A percentile compares a stretch with the other conserved stretches of the same genome.
Conservation (phyloP, 2,888 invertebrate species). For the Rosalia funebris region DNA sequence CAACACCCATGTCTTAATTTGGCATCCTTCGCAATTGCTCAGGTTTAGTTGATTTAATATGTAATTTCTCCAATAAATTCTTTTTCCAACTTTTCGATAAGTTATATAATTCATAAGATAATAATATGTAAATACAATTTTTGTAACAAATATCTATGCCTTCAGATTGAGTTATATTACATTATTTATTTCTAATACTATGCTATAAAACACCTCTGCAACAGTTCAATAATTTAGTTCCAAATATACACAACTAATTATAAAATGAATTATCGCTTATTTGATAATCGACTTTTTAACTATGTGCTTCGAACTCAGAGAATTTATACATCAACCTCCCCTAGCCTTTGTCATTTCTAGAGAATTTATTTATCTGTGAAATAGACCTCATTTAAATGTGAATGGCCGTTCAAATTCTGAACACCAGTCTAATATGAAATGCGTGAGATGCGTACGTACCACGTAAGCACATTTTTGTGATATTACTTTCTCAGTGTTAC, state of each 20-base stretch:
- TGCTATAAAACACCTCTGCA: no score
- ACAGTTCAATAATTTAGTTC: constrained; percentile 8
- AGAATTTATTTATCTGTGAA: constrained; percentile 27
- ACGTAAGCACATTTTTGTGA: constrained; percentile 17
- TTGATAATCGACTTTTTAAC: constrained; percentile 14
- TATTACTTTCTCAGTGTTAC: constrained; percentile 6
- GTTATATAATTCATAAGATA: no score
- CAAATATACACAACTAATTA: constrained; percentile 19
- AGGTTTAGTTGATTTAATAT: no score
- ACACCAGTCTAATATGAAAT: constrained; percentile 26
- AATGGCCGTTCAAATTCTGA: constrained; percentile 27
- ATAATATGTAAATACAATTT: no score
- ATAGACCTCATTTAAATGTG: constrained; percentile 28
- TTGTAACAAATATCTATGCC: no score
- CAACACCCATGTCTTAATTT: no score
- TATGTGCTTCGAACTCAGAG: constrained; percentile 20
- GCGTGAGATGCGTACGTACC: constrained; percentile 24
- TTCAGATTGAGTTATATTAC: no score
- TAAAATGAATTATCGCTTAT: constrained; percentile 14
- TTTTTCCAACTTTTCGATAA: no score
- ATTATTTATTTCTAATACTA: no score
- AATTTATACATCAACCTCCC: constrained; percentile 26
- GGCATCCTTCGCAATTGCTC: no score
- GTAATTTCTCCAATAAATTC: no score
- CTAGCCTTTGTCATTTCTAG: constrained; percentile 26